Evolutionary conservation across 2,113 vertebrate genomes (phyloP).

Genomic region (Periophthalmodon schlosseri): DNA sequence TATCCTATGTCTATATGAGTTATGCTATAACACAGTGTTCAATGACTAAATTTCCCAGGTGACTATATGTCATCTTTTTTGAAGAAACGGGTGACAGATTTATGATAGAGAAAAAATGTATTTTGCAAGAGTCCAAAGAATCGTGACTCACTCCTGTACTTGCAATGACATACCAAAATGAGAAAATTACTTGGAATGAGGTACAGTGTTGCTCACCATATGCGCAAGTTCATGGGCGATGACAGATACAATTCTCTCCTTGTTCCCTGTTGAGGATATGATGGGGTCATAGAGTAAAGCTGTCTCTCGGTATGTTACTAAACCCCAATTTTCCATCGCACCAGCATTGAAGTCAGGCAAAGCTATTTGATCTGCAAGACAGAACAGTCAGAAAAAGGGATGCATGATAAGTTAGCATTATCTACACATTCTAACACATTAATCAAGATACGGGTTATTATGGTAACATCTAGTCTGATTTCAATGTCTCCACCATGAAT

Average conservation of each 20-base stretch:
- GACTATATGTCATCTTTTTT: not conserved
- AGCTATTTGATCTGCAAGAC: constrained; percentile 85
- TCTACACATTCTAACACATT: not conserved
- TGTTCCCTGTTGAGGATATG: constrained; percentile 85
- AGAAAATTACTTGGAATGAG: not conserved
- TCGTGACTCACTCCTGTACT: not conserved
- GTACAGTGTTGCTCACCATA: constrained; percentile 78
- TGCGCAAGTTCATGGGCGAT: constrained; percentile 92
- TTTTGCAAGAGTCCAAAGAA: not conserved
- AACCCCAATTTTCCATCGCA: constrained; percentile 98
- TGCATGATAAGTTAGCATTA: not conserved
- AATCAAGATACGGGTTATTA: too few relatives aligned
- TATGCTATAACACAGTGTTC: not conserved
- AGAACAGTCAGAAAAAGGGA: not conserved
- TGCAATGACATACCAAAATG: not conserved
- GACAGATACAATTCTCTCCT: constrained; percentile 83
- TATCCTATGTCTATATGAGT: not conserved
- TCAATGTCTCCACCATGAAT: too few relatives aligned
- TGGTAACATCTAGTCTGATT: too few relatives aligned
- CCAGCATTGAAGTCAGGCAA: constrained; percentile 91
- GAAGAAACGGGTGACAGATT: constrained; percentile 2
- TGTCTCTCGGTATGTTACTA: constrained; percentile 92
- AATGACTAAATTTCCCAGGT: not conserved
- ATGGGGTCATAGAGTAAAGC: constrained; percentile 77
- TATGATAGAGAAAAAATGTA: not conserved